phyloP scores from a whole-genome alignment of 2,113 vertebrate species.

The Alosa alosa region DNA sequence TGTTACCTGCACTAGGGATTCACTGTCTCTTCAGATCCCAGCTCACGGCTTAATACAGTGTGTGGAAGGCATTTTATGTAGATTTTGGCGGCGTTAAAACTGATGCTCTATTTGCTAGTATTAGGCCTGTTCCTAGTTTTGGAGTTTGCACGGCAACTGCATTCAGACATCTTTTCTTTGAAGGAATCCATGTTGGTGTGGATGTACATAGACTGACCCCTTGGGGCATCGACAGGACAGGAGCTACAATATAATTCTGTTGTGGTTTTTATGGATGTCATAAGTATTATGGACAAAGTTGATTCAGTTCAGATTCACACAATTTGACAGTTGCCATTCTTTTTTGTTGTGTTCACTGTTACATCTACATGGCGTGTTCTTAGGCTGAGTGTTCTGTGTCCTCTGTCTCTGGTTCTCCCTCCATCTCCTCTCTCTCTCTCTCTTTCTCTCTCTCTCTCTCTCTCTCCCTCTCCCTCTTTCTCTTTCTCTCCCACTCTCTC shows the following conservation, averaged over 20 bases:
- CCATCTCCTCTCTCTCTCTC: no score
- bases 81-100: background rate
- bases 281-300: background rate
- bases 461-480: background rate
- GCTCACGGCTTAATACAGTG: background rate
- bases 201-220: background rate
- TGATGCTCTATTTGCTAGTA: background rate
- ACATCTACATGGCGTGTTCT: background rate
- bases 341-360: background rate
- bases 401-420: background rate
- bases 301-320: background rate
- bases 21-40: background rate
- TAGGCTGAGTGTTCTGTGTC: constrained; percentile 2
- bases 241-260: background rate
- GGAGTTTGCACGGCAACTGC: background rate
- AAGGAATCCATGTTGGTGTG: background rate
- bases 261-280: background rate
- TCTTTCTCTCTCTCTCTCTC: no score
- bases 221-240: background rate
- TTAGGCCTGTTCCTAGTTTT: background rate
- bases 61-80: background rate
- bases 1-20: background rate
- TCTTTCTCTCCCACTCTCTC: background rate
- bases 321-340: background rate
- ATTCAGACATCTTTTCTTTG: background rate